These are phyloP conservation scores for Cyaniris semiargus DNA, from an alignment of 2,888 invertebrate genomes.

Conservation along the genomic window DNA sequence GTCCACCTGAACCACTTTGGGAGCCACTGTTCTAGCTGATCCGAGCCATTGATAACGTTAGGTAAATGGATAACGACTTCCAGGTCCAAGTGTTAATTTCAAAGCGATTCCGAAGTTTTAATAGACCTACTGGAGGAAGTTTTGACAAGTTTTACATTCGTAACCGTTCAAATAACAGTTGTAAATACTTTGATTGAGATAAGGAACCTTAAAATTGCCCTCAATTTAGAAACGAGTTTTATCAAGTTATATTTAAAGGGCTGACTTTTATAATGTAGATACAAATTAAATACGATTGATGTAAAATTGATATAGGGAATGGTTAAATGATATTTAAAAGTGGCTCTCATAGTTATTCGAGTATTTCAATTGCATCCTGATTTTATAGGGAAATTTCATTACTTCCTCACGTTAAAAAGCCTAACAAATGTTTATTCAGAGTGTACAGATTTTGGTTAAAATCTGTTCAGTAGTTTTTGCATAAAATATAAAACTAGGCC, in stretches of 20 bases:
- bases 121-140: conserved; percentile 18
- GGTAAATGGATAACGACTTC: conserved; percentile 25
- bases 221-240: not conserved
- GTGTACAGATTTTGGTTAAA: too few species aligned
- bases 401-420: too few species aligned
- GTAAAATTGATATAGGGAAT: not conserved
- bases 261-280: not conserved
- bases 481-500: too few species aligned
- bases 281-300: not conserved
- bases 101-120: conserved; percentile 9
- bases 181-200: conserved; percentile 20
- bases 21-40: conserved; percentile 48
- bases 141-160: conserved; percentile 23
- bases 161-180: conserved; percentile 6
- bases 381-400: too few species aligned
- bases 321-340: too few species aligned
- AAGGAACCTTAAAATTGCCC: not conserved
- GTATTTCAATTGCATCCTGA: too few species aligned
- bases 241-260: not conserved
- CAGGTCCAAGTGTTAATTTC: conserved; percentile 22
- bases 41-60: conserved; percentile 48
- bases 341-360: too few species aligned
- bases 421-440: too few species aligned
- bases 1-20: not conserved
- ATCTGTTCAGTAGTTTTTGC: too few species aligned